Conservation (phyloP, 2,113 vertebrate species). For the Hyperoodon ampullatus region DNA sequence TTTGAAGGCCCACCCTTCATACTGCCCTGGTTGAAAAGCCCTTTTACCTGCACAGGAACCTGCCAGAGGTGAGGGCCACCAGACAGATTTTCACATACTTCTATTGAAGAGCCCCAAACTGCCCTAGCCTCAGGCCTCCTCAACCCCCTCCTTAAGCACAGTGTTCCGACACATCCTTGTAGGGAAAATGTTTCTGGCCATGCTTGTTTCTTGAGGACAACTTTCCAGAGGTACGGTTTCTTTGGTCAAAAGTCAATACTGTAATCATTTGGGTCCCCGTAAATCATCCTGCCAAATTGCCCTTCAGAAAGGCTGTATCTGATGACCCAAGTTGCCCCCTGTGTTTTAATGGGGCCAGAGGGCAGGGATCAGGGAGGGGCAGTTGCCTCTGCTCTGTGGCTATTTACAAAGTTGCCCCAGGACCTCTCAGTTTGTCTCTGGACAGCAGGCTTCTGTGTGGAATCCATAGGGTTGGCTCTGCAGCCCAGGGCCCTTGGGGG, state of each 20-base stretch:
- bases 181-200: background rate
- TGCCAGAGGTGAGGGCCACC: background rate
- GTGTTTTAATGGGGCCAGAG: background rate
- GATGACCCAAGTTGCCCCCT: background rate
- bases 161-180: background rate
- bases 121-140: background rate
- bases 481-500: background rate
- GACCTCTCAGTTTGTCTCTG: background rate
- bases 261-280: background rate
- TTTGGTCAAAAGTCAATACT: background rate
- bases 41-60: background rate
- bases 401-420: background rate
- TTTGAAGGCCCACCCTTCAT: background rate
- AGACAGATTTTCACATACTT: background rate
- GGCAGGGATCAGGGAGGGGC: background rate
- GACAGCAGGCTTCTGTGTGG: background rate
- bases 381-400: conserved; percentile 8
- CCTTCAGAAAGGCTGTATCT: background rate
- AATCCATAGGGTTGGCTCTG: background rate
- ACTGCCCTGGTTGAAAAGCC: conserved; percentile 5
- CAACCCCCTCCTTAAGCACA: background rate
- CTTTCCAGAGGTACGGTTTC: background rate
- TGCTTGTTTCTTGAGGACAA: background rate
- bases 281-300: background rate
- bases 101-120: background rate